Conservation (phyloP, 2,113 vertebrate genomes). For the Myocastor coypus region DNA sequence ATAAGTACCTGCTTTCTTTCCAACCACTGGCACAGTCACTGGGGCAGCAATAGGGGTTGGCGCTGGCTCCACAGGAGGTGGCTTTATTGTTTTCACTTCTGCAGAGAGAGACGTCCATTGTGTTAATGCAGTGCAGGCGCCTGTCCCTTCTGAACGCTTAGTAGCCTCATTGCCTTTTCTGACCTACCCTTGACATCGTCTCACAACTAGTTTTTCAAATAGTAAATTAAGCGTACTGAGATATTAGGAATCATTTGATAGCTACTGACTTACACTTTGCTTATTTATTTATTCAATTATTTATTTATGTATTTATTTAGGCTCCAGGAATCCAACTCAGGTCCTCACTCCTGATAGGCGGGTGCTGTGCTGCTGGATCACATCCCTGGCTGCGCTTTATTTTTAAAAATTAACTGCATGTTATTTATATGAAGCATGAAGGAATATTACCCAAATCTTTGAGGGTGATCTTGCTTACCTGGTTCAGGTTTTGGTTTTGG, state of each 20-base stretch:
- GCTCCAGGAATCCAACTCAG: too few species aligned
- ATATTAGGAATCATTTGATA: conserved; percentile 14
- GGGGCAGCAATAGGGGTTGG: conserved; percentile 85
- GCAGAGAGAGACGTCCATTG: conserved; percentile 57
- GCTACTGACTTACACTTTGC: background rate
- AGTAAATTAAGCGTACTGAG: background rate
- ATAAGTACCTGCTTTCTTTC: conserved; percentile 94
- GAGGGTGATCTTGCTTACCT: conserved; percentile 83
- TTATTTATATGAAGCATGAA: conserved; percentile 20
- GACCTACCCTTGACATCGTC: background rate
- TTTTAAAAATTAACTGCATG: background rate
- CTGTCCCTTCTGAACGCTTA: conserved; percentile 45
- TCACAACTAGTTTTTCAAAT: conserved; percentile 27
- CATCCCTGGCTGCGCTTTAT: background rate
- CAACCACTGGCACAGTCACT: conserved; percentile 92
- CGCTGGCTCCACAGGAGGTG: conserved; percentile 85
- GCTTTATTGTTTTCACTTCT: conserved; percentile 87
- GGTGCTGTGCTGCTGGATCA: too few species aligned
- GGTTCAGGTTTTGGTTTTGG: conserved; percentile 86
- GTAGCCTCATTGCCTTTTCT: background rate
- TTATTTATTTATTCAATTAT: background rate
- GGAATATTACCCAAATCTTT: background rate
- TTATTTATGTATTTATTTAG: too few species aligned
- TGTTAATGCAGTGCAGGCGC: background rate
- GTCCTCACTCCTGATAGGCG: too few species aligned